Conservation (phyloP, 2,888 invertebrate species). For the Endomychus coccineus region DNA sequence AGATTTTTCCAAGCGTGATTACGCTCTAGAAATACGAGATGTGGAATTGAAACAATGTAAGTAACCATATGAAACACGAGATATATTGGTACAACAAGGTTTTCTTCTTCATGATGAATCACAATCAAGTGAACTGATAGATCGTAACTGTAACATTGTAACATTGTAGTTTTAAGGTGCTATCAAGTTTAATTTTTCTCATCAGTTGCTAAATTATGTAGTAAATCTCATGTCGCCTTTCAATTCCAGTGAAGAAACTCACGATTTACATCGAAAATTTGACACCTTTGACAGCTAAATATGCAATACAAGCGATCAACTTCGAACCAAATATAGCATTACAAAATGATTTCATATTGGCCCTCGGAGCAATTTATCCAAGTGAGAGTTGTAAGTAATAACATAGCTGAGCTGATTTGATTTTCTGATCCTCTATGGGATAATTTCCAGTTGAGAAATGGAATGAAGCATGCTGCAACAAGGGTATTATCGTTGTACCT, state of each 20-base stretch:
- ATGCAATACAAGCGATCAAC: conserved; percentile 30
- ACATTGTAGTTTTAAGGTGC: too few relatives aligned
- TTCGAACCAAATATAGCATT: conserved; percentile 23
- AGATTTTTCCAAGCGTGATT: conserved; percentile 23
- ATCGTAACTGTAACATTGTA: too few relatives aligned
- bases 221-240: too few relatives aligned
- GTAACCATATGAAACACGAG: too few relatives aligned
- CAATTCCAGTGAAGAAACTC: conserved; percentile 31
- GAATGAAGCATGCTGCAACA: conserved; percentile 28
- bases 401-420: background rate
- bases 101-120: too few relatives aligned
- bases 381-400: conserved; percentile 5
- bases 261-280: conserved; percentile 40
- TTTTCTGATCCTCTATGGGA: background rate
- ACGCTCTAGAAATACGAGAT: conserved; percentile 22
- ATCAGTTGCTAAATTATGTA: too few relatives aligned
- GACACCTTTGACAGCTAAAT: conserved; percentile 33
- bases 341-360: background rate
- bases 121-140: too few relatives aligned
- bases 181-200: too few relatives aligned
- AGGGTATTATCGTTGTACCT: conserved; percentile 38
- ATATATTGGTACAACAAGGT: too few relatives aligned
- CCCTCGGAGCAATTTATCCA: conserved; percentile 6
- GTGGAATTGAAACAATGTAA: conserved; percentile 16
- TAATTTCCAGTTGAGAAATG: conserved; percentile 27